Percentiles rank a stretch among this genome's conserved stretches.
Conservation (phyloP, 2,797 vertebrate species). For the Pelochelys cantorii region DNA sequence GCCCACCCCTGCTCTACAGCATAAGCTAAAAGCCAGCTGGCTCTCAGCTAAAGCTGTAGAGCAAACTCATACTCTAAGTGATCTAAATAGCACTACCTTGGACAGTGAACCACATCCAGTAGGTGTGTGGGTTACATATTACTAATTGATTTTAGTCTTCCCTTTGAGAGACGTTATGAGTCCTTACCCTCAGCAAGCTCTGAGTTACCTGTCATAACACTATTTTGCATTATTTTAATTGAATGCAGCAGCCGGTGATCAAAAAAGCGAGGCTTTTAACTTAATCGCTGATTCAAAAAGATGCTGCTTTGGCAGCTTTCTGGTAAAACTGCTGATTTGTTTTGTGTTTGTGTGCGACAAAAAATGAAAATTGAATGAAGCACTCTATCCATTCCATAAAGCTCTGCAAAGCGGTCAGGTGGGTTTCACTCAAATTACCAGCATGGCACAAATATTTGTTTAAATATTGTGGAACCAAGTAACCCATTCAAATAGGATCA, state of each 20-base stretch:
- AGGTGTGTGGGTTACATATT: too few species aligned
- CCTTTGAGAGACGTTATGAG: conserved; percentile 32
- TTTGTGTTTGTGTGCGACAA: conserved; percentile 45
- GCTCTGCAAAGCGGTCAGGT: neutral
- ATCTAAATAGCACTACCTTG: too few species aligned
- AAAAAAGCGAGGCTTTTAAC: conserved; percentile 42
- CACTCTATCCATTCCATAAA: conserved; percentile 37
- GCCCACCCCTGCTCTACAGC: too few species aligned
- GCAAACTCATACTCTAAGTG: too few species aligned
- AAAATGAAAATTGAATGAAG: conserved; percentile 54
- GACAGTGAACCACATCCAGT: too few species aligned
- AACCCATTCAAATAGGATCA: neutral
- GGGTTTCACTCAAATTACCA: accelerated
- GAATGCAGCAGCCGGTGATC: conserved; percentile 38
- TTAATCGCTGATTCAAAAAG: neutral
- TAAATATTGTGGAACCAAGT: neutral
- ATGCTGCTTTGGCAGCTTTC: neutral
- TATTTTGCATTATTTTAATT: conserved; percentile 48
- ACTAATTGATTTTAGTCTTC: neutral
- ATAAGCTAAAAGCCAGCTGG: too few species aligned
- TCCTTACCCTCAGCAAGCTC: neutral
- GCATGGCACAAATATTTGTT: neutral
- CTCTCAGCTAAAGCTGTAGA: too few species aligned
- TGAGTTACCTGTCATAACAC: conserved; percentile 26
- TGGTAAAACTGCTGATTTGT: neutral